Evolutionary conservation across 1,140 invertebrate genomes (phyloP).

Genomic region (Melipona quadrifasciata): DNA sequence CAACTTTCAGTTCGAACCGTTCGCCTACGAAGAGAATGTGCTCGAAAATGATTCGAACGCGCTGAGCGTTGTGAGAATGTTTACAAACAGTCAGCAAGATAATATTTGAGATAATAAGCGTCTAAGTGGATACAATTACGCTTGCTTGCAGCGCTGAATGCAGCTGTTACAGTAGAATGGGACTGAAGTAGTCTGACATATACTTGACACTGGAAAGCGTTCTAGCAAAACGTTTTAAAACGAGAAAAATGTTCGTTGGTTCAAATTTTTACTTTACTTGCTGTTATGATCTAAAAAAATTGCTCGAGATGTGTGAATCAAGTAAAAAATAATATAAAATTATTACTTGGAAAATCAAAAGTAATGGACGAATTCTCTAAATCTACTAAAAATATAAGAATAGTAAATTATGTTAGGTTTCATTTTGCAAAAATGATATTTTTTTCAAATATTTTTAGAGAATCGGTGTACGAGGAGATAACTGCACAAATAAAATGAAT

Average conservation of each 20-base stretch:
- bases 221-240: background rate
- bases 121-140: slow-evolving; percentile 11
- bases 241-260: background rate
- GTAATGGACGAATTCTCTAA: background rate
- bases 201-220: background rate
- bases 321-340: background rate
- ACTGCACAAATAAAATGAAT: background rate
- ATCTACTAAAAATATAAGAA: background rate
- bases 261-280: background rate
- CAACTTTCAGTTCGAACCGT: background rate
- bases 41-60: background rate
- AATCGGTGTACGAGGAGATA: background rate
- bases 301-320: background rate
- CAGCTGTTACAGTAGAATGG: background rate
- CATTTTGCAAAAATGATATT: no score
- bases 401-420: background rate
- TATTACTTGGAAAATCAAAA: background rate
- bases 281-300: background rate
- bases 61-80: background rate
- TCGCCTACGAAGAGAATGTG: background rate
- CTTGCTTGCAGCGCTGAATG: background rate
- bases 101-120: background rate
- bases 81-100: slow-evolving; percentile 6
- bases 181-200: background rate
- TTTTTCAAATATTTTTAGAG: no score